Conservation (phyloP, 2,113 vertebrate genomes). For the Coptodon rendalli region DNA sequence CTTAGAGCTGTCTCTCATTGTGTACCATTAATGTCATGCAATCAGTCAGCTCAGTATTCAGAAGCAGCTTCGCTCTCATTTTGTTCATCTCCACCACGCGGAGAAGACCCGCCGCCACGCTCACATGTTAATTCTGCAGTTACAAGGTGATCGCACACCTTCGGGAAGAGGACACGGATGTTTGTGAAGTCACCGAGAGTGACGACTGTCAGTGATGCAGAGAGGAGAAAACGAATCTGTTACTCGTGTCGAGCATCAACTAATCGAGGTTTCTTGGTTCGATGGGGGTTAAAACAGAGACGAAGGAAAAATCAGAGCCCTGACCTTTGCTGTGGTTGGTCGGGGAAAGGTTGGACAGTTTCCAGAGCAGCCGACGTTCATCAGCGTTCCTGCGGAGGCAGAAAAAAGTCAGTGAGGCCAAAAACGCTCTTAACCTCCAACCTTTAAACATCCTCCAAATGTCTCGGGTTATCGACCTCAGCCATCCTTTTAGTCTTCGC, state of each 20-base stretch:
- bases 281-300: background rate
- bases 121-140: background rate
- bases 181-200: no score
- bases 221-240: background rate
- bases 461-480: background rate
- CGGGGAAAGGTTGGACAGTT: conserved; percentile 79
- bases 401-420: background rate
- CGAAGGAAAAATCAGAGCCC: background rate
- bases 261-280: background rate
- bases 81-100: background rate
- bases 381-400: conserved; percentile 80
- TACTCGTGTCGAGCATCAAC: background rate
- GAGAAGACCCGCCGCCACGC: background rate
- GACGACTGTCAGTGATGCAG: background rate
- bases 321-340: conserved; percentile 82
- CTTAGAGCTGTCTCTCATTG: background rate
- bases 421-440: background rate
- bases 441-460: background rate
- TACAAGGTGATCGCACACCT: background rate
- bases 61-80: background rate
- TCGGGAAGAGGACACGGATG: background rate
- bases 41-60: background rate
- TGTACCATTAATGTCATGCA: background rate
- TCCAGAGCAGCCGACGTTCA: conserved; percentile 87
- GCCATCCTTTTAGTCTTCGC: background rate